These are phyloP conservation scores for Pollenia labialis DNA, from an alignment of 2,888 invertebrate genomes.

Conservation along the genomic window DNA sequence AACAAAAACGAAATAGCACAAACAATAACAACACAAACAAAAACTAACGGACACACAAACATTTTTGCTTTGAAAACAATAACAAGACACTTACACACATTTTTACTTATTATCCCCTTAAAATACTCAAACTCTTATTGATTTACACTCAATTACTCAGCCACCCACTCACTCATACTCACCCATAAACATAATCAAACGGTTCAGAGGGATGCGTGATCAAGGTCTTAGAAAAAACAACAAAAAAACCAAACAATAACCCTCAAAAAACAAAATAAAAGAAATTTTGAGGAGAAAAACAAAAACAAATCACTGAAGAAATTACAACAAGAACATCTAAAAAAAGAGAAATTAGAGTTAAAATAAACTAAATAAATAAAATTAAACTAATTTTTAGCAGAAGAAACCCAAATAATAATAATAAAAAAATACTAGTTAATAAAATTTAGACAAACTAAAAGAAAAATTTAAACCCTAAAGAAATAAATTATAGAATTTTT, in stretches of 20 bases:
- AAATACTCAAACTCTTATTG: constrained; percentile 21
- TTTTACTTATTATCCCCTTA: no score
- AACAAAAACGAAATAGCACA: constrained; percentile 16
- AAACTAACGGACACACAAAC: constrained; percentile 31
- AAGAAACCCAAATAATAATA: constrained; percentile 24
- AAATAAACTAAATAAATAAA: constrained; percentile 15
- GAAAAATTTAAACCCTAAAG: constrained; percentile 32
- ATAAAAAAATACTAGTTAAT: constrained; percentile 43
- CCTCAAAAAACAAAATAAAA: constrained; percentile 18
- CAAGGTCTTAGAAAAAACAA: constrained; percentile 66
- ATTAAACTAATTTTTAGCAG: constrained; percentile 28
- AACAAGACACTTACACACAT: constrained; percentile 9
- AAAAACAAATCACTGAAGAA: constrained; percentile 36
- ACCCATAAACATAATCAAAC: constrained; percentile 77
- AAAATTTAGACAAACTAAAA: constrained; percentile 39
- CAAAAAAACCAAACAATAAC: constrained; percentile 2
- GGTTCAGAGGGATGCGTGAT: constrained; percentile 84
- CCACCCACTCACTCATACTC: constrained; percentile 52
- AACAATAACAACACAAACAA: constrained; percentile 34
- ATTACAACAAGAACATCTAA: constrained; percentile 31
- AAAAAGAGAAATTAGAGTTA: neutral
- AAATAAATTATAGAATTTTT: constrained; percentile 49
- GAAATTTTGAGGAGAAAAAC: constrained; percentile 29
- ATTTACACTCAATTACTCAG: constrained; percentile 39
- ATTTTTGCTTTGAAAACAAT: neutral